Evolutionary conservation across 2,113 vertebrate species (phyloP), one percentile per base, ranked within the genome.

Genomic region (Thinocorus orbignyianus): DNA sequence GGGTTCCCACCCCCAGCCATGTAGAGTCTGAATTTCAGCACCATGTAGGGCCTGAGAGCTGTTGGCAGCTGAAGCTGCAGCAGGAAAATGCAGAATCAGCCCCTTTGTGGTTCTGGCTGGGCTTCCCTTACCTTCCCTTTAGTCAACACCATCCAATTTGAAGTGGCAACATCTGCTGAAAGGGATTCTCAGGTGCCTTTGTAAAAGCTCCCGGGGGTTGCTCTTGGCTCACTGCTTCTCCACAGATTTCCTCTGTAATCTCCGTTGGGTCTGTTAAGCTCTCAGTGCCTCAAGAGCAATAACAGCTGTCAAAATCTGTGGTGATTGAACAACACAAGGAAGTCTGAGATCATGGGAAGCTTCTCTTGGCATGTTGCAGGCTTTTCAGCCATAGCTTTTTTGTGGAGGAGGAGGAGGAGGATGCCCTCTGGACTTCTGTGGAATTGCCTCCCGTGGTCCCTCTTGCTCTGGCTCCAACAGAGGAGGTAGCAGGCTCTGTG

Each of bases 71-170:
- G n/a, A 31, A 64, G 33, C 66, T 90, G 61, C 80, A 17, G 66
- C 61, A 80, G 70, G 49, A 88, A 78, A 46, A 24, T 31, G 73
- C 62, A 49, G 81, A 42, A 49, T 88, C 70, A 82, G 84, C 58
- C 20, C 37, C 30, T 87, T 48, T 52, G 83, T 54, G 28, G 22
- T 60, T 83, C 91, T 86, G 70, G 52, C 39, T n/a, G 31, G 55
- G 24, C 61, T 70, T 80, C 30, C 62, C 55, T 70, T 80, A 26
- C 62, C 55, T 78, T 69, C 54, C 60, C 44, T 73, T 81, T 78
- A 72, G 37, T 89, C 91, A 95, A 72, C 81, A 76, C 89, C 31
- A 57, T 65, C 58, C 87, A 87, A 49, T 88, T 22, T 91, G 31
- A 81, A 71, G 74, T 61, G 70, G 48, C 66, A 89, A n/a, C 26